Percentiles rank a stretch among this genome's conserved stretches.
Evolutionary conservation across 1,140 invertebrate species (phyloP).

Genomic region (Papilio glaucus): DNA sequence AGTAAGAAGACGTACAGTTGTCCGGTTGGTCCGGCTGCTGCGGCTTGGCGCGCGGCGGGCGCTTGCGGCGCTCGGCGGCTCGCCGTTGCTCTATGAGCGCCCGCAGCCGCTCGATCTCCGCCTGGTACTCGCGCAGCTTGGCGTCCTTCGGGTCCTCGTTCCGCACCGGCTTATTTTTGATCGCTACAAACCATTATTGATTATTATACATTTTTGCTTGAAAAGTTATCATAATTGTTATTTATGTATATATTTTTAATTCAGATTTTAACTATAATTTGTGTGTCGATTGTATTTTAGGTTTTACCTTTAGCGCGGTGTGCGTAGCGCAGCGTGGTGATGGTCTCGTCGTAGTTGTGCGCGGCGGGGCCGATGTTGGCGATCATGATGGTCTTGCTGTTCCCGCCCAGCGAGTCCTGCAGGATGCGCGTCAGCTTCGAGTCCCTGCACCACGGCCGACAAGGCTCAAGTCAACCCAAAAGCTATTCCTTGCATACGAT

Average conservation of each 20-base stretch:
- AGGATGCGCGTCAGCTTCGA: constrained; percentile 96
- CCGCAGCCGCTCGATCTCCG: constrained; percentile 90
- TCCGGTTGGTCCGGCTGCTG: constrained; percentile 21
- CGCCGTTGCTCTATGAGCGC: constrained; percentile 79
- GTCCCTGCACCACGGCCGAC: constrained; percentile 85
- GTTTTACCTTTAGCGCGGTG: constrained; percentile 93
- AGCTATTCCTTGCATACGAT: not conserved
- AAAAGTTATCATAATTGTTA: no score
- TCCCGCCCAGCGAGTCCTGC: constrained; percentile 97
- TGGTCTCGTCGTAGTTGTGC: constrained; percentile 97
- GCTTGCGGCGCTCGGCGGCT: constrained; percentile 49
- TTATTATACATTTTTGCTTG: no score
- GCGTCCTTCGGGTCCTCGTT: constrained; percentile 98
- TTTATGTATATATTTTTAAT: no score
- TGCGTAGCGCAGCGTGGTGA: constrained; percentile 96
- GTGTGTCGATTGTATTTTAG: not conserved
- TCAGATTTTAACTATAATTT: no score
- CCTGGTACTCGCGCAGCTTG: constrained; percentile 93
- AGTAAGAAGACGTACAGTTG: constrained; percentile 41
- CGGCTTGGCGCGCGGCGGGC: constrained; percentile 38
- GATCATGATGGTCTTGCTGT: constrained; percentile 98
- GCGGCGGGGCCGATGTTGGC: constrained; percentile 98
- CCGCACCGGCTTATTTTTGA: constrained; percentile 97
- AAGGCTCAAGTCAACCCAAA: not conserved
- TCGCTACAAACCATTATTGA: no score